A percentile compares a stretch with the other conserved stretches of the same genome.
phyloP scores from a whole-genome alignment of 2,113 vertebrate genomes.

The Carlito syrichta region DNA sequence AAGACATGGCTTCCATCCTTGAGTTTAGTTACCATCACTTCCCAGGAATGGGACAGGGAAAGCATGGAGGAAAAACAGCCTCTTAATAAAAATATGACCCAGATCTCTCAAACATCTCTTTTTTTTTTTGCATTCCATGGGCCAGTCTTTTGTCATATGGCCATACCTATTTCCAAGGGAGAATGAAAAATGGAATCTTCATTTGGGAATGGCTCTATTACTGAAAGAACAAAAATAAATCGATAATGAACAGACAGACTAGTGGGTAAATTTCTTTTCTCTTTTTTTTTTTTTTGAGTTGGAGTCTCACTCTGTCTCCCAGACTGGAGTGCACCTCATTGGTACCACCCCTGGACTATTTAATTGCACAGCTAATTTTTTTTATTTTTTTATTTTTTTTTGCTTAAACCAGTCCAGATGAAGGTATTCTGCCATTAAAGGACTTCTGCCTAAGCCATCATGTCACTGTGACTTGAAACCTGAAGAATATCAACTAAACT shows the following conservation, averaged over 20 bases:
- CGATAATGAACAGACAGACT: rapidly evolving
- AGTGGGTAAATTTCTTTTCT: too few relatives aligned
- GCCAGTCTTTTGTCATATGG: not conserved
- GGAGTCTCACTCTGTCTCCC: too few relatives aligned
- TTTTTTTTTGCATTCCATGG: not conserved
- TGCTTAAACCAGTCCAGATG: not conserved
- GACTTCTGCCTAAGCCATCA: not conserved
- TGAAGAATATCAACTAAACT: not conserved
- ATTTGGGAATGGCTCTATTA: not conserved
- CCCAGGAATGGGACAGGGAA: not conserved
- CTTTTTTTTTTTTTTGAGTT: too few relatives aligned
- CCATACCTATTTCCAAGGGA: not conserved
- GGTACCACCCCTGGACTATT: not conserved
- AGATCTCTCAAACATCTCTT: not conserved
- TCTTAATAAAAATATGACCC: not conserved
- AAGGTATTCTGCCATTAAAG: not conserved
- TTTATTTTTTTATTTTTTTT: too few relatives aligned
- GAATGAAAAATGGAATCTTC: not conserved
- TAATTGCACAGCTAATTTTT: not conserved
- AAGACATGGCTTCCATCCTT: not conserved
- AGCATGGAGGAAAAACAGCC: not conserved
- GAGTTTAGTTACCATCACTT: not conserved
- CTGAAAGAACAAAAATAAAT: not conserved
- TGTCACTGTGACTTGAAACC: not conserved
- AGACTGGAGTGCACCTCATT: too few relatives aligned